These are phyloP conservation scores for Busseola fusca DNA, from an alignment of 2,888 invertebrate genomes.

Conservation along the genomic window DNA sequence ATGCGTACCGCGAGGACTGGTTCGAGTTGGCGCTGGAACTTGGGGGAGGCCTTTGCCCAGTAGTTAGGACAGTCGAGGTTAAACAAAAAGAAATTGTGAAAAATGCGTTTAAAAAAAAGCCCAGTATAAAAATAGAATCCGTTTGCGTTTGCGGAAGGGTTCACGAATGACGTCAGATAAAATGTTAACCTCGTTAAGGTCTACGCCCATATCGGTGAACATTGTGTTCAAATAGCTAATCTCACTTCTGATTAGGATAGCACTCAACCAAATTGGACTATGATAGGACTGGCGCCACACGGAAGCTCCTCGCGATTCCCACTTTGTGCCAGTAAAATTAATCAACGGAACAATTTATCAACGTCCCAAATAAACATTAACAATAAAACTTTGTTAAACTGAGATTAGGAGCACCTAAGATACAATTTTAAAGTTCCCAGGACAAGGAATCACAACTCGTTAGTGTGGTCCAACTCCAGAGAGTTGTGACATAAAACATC, in stretches of 20 bases:
- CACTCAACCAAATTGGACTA: conserved; percentile 58
- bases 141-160: conserved; percentile 21
- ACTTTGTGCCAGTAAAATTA: conserved; percentile 45
- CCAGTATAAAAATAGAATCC: neutral
- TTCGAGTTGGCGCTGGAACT: neutral
- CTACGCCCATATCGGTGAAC: conserved; percentile 41
- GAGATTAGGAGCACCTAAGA: conserved; percentile 44
- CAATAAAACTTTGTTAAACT: conserved; percentile 50
- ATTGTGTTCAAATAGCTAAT: conserved; percentile 54
- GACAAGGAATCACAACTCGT: conserved; percentile 45
- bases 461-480: conserved; percentile 45
- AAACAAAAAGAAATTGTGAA: neutral
- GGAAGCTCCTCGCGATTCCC: conserved; percentile 48
- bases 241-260: conserved; percentile 53
- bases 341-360: conserved; percentile 52
- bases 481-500: conserved; percentile 41
- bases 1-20: neutral
- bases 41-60: neutral
- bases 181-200: conserved; percentile 37
- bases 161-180: conserved; percentile 34
- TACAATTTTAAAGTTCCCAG: conserved; percentile 48
- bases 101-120: neutral
- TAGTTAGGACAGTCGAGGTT: neutral
- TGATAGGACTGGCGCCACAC: conserved; percentile 54
- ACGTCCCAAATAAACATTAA: conserved; percentile 43